Base-by-base conservation (phyloP, 1,140 invertebrate species). In the Drosophila parvula region DNA sequence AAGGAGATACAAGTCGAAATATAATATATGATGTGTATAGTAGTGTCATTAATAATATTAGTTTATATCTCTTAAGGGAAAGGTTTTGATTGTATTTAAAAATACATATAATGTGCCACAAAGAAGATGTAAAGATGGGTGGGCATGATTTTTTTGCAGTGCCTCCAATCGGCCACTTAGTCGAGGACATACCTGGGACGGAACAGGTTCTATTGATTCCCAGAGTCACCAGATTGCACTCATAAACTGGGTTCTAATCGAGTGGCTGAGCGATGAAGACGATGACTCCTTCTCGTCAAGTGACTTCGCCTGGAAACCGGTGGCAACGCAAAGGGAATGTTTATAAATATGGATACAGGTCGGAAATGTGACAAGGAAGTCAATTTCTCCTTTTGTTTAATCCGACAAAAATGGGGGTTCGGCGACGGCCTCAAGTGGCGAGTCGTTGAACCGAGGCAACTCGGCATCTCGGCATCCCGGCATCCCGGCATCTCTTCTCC, bases 291-390 rank as follows among this genome's bases (percentile, higher is more conserved):
- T 11, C n/a, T 28, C 5, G 40, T 69, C 47, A 18, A 50, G 51
- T 38, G 50, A 53, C 14, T 5, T 41, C 4, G 18, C 3, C 43
- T 48, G 14, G 59, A 48, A 74, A 64, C 68, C 51, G 32, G 32
- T n/a, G 40, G 57, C 63, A 67, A 67, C 63, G 32, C n/a, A 44
- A 40, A 32, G 28, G 14, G 2, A 36, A n/a, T 32, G 53, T 11
- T 27, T 62, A 18, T 18, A 34, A 22, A 41, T 43, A 34, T 34
- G 28, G 27, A 50, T 41, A 27, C 59, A 64, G 48, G 36, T 64
- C 57, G 44, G 30, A 55, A 70, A 68, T 56, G 53, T 56, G 41
- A 68, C 62, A 38, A 74, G 73, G 70, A 75, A 75, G 61, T 75
- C 69, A 22, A 45, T 58, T 74, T 43, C 27, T 43, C 41, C 27